Conservation (phyloP, 2,888 invertebrate species). For the Oxystoma pomonae region DNA sequence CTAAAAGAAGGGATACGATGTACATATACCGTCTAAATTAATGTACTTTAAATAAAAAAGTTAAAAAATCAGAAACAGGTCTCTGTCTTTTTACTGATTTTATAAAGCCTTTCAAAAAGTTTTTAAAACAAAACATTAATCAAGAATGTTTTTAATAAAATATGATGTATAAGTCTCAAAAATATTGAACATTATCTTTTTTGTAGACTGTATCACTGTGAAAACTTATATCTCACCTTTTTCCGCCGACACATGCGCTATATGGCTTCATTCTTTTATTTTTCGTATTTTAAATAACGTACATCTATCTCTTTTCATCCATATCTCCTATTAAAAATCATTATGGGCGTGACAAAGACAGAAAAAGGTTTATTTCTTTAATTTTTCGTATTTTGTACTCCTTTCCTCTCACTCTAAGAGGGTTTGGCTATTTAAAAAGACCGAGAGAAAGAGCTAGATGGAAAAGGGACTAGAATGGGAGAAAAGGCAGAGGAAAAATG, state of each 20-base stretch:
- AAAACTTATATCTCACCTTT: conserved; percentile 18
- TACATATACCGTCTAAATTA: too few species aligned
- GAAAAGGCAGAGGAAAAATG: conserved; percentile 1
- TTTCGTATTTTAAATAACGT: conserved; percentile 32
- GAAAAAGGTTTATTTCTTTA: conserved; percentile 1
- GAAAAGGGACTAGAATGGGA: background rate
- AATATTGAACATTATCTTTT: background rate
- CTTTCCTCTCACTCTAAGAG: too few species aligned
- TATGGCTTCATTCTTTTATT: conserved; percentile 36
- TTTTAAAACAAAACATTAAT: too few species aligned
- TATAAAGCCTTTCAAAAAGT: too few species aligned
- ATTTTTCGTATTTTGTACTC: background rate
- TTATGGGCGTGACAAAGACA: conserved; percentile 12
- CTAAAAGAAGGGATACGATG: conserved; percentile 1
- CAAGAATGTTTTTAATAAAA: too few species aligned
- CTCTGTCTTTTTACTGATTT: too few species aligned
- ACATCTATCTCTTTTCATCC: conserved; percentile 25
- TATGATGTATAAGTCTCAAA: too few species aligned
- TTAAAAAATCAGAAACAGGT: too few species aligned
- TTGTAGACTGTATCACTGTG: conserved; percentile 20
- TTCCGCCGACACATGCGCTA: conserved; percentile 34
- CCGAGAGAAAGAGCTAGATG: background rate
- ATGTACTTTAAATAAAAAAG: too few species aligned
- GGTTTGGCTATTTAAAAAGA: background rate
- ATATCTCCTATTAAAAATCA: background rate